These are phyloP conservation scores for Porites evermanni DNA, from an alignment of 92 coral and sea anemone genomes.

Conservation along the genomic window DNA sequence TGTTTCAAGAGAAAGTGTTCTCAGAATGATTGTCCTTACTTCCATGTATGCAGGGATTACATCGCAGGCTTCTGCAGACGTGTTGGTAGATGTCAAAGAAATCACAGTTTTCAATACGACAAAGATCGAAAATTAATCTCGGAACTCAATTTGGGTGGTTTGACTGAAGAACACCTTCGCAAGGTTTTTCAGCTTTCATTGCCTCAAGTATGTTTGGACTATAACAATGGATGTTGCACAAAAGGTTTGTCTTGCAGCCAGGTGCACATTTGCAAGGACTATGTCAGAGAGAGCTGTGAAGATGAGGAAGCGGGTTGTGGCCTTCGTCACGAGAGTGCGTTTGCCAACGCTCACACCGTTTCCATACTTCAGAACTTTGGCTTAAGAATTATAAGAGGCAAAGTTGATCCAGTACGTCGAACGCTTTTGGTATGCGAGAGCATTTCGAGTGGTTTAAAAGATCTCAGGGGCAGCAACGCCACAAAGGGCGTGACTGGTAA, in stretches of 20 bases:
- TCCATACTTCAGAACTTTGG: conserved; percentile 45
- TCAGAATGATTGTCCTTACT: conserved; percentile 31
- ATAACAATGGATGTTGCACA: conserved; percentile 42
- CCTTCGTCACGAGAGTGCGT: conserved; percentile 54
- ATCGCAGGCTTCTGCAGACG: conserved; percentile 58
- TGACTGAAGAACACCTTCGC: conserved; percentile 54
- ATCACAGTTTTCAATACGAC: conserved; percentile 46
- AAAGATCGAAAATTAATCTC: conserved; percentile 23
- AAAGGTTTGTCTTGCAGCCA: conserved; percentile 13
- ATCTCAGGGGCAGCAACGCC: background rate
- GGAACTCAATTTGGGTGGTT: conserved; percentile 42
- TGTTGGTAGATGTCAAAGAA: conserved; percentile 39
- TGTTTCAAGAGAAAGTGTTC: conserved; percentile 46
- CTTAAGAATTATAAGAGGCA: conserved; percentile 34
- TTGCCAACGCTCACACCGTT: conserved; percentile 33
- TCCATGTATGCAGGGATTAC: conserved; percentile 59
- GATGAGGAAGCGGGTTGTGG: conserved; percentile 34
- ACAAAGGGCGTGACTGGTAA: background rate
- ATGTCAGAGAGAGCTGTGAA: conserved; percentile 38
- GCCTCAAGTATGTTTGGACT: conserved; percentile 62
- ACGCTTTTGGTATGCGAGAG: conserved; percentile 57
- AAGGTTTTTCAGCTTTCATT: conserved; percentile 51
- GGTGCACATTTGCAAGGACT: conserved; percentile 66
- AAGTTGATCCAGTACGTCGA: conserved; percentile 27
- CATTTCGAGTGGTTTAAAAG: background rate